A percentile compares a stretch with the other conserved stretches of the same genome.
phyloP scores from a whole-genome alignment of 2,113 vertebrate species.

The Dendropsophus ebraccatus region DNA sequence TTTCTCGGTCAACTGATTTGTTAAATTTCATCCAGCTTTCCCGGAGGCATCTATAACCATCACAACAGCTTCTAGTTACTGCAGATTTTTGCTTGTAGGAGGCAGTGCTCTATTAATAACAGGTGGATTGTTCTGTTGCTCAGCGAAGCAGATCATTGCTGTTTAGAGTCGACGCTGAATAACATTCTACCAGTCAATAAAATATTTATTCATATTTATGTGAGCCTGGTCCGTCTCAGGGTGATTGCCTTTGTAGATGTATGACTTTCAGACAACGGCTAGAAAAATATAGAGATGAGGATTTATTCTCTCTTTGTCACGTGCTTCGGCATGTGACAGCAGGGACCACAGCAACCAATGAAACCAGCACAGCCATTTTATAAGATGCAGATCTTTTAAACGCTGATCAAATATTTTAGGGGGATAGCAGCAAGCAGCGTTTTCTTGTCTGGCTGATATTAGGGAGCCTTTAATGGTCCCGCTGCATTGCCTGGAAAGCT shows the following conservation, averaged over 20 bases:
- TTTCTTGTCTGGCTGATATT: neutral
- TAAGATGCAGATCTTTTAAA: slow-evolving; percentile 11
- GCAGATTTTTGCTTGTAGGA: no score
- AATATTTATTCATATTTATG: neutral
- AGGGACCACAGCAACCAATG: neutral
- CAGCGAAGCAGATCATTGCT: neutral
- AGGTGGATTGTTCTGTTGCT: slow-evolving; percentile 39
- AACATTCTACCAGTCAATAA: neutral
- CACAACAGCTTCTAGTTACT: no score
- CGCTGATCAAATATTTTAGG: neutral
- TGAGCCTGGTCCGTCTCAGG: neutral
- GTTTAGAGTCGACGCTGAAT: neutral
- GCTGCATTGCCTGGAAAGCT: neutral
- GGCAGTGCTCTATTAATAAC: neutral
- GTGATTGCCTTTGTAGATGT: neutral
- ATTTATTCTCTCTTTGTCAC: neutral
- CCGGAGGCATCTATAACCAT: no score
- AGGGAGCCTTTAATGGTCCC: neutral
- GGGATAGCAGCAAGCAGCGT: neutral
- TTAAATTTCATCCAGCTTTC: neutral
- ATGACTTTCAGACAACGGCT: neutral
- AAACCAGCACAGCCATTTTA: slow-evolving; percentile 10
- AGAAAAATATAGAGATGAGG: neutral
- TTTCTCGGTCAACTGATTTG: neutral
- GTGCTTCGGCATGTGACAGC: neutral